Base-by-base conservation (phyloP, 1,140 invertebrate genomes). In the Brachionus angularis region DNA sequence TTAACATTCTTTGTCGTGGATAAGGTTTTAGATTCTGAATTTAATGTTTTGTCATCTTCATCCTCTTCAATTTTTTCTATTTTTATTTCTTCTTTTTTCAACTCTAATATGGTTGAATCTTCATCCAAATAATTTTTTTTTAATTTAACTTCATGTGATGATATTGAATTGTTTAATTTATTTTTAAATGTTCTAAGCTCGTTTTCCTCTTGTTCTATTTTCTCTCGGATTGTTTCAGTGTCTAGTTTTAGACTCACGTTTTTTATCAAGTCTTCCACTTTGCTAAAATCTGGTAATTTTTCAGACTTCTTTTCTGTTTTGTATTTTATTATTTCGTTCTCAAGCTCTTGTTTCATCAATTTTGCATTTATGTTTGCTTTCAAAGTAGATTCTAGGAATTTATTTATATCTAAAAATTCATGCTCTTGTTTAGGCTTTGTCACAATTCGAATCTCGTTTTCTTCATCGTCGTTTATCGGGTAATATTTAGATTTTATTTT, bases 401-500 rank as follows among this genome's bases (percentile, higher is more conserved):
- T 67, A 47, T 67, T 42, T 12, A 67, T 23, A 25, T 58, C 53
- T 29, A 23, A 23, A n/a, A 29, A 34, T 47, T 67, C 18, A 67
- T 47, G 36, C 42, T 67, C 42, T 18, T 27, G 39, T 7, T 67
- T 67, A 12, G 31, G 33, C 39, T 58, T 67, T 18, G 31, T 42
- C 1, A 47, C 47, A 67, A 67, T 67, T 47, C 42, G 16, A 31
- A 50, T 67, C 25, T 67, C 42, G 23, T 21, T 67, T 4, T 16
- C 33, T n/a, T 67, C 47, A 47, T 46, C 62, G 31, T 46, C 62
- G 33, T 67, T 67, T 29, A 67, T 67, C 0, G 62, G 62, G 31
- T 67, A 67, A 67, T 67, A 67, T 23, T 67, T 67, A 2, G 62
- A 46, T 16, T 46, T 67, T 46, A 67, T 21, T 33, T 33, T 47